Evolutionary conservation across 2,113 vertebrate genomes (phyloP).

Genomic region (Pavo muticus): DNA sequence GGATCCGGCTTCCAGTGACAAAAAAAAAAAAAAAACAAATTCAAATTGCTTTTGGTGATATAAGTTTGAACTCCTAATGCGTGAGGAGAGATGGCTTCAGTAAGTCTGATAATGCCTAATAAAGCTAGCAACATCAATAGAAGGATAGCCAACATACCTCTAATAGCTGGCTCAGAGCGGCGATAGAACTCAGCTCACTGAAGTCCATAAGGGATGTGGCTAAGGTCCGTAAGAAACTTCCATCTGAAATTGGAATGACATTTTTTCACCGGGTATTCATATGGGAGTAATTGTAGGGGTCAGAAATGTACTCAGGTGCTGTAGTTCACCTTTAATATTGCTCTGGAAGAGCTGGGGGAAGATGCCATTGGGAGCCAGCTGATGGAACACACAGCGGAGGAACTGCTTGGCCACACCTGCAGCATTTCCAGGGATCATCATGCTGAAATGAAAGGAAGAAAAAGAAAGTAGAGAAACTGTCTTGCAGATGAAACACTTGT

Average conservation of each 20-base stretch:
- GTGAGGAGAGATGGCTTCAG: background rate
- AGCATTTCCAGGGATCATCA: constrained; percentile 98
- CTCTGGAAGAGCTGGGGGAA: constrained; percentile 98
- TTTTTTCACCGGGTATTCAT: background rate
- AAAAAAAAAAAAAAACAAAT: background rate
- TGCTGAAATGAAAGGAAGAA: constrained; percentile 72
- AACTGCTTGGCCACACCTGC: constrained; percentile 99
- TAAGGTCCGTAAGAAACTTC: constrained; percentile 93
- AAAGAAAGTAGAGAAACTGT: background rate
- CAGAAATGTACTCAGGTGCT: background rate
- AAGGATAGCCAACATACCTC: constrained; percentile 82
- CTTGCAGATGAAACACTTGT: background rate
- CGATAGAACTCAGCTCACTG: constrained; percentile 94
- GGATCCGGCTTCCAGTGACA: background rate
- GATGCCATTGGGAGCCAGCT: constrained; percentile 97
- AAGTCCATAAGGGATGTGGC: constrained; percentile 95
- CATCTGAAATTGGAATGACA: constrained; percentile 81
- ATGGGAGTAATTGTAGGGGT: background rate
- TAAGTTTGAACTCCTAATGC: background rate
- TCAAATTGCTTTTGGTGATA: background rate
- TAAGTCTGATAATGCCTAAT: background rate
- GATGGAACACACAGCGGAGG: constrained; percentile 96
- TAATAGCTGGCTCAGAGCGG: constrained; percentile 94
- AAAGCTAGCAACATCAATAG: background rate
- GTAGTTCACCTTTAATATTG: constrained; percentile 92